Base-by-base conservation (phyloP, 1,140 invertebrate species). In the Drosophila fuyamai region DNA sequence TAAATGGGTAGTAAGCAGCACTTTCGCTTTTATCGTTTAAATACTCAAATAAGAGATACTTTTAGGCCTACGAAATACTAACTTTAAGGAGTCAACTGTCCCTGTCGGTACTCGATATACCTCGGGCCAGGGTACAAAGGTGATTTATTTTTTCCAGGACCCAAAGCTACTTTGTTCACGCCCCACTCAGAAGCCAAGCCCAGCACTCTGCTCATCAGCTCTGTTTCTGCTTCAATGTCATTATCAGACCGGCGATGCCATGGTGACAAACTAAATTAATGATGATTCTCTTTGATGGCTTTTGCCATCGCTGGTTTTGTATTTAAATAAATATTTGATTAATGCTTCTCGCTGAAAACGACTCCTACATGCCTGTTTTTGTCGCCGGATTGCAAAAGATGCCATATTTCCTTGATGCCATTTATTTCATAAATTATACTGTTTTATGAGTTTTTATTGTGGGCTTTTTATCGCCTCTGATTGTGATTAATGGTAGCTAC, bases 251-350 rank as follows among this genome's bases (percentile, higher is more conserved):
- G 41, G 36, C 41, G 46, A 46, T 83, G 48, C 80, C 81, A 72
- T 88, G 80, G 83, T 78, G 82, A 86, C 83, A 88, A 67, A 73
- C 66, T 88, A 82, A 76, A 86, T 86, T 88, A 86, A 86, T 86
- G 82, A 85, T 86, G 78, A 83, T 73, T 61, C 62, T 53, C 51
- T 78, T 83, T 76, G 82, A 79, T 66, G 74, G 74, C 65, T 58
- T 68, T 85, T 55, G 65, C 54, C 54, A 57, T 59, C 55, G 50
- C 40, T 46, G 73, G 66, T 80, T 81, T 76, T 58, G 83, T 79
- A 86, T 86, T 86, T 86, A 86, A 88, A 86, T 86, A 86, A 88
- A 88, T 86, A 88, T 86, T 86, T 86, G 82, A 86, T 86, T 86
- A 86, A 86, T 86, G 85, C 68, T 68, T 13, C 40, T 36, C 41